Base-by-base conservation (phyloP, 2,797 vertebrate species). In the Enteromius anoplus region DNA sequence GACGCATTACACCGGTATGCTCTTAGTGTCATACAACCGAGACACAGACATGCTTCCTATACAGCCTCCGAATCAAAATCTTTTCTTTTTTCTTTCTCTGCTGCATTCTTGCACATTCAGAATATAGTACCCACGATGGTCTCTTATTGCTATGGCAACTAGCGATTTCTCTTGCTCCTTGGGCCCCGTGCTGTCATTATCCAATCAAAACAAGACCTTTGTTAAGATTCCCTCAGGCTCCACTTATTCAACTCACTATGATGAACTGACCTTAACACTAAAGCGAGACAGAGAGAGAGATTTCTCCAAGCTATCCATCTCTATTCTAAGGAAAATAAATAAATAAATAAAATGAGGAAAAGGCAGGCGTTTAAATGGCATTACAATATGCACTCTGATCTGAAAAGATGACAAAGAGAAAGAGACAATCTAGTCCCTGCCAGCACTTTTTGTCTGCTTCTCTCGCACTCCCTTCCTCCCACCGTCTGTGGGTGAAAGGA, bases 121-220 rank as follows among this genome's bases (percentile, higher is more conserved):
- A 93, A 82, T 83, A 83, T 90, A 90, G 89, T 91, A 94, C 91
- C 91, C 91, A 92, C 92, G 92, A 90, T 91, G 91, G 91, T 92
- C 91, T 92, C 92, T 81, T 84, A 94, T 95, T 91, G 93, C 94
- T 93, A 95, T 95, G 93, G 94, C 94, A 95, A 95, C 94, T 90
- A 68, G 89, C 82, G 76, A 89, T 83, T 85, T 93, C 73, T 81
- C 85, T 83, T 91, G 93, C 92, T 93, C 89, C 92, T 93, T 93
- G 90, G 92, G 92, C 92, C 92, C 92, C 15, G 21, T 83, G 82
- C 65, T 89, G 90, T 91, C 90, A 91, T 92, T 92, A 93, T 93
- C 93, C 93, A 95, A 95, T 95, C 94, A 94, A 92, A 94, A 91
- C 79, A 90, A 93, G 93, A 95, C 94, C 93, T 95, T 94, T 95